These are phyloP conservation scores for Neodiprion pinetum DNA, from an alignment of 1,140 invertebrate genomes.

Conservation along the genomic window DNA sequence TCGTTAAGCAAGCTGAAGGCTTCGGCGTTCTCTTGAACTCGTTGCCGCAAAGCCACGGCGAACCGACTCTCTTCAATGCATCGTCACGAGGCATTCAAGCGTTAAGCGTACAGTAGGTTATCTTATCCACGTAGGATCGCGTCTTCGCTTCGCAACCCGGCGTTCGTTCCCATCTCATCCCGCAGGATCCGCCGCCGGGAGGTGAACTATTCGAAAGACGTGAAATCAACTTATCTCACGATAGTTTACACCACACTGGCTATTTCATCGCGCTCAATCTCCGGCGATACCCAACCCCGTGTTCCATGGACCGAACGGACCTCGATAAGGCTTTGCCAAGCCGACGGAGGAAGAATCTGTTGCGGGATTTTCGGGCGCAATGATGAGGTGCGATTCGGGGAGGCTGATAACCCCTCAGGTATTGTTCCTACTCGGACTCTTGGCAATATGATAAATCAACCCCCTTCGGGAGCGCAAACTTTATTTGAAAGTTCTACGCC, in stretches of 20 bases:
- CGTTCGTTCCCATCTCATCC: neutral
- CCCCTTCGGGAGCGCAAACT: neutral
- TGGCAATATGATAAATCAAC: neutral
- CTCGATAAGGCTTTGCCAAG: constrained; percentile 5
- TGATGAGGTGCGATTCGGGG: neutral
- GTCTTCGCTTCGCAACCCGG: neutral
- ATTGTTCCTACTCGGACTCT: neutral
- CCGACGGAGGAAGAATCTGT: neutral
- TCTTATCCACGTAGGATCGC: neutral
- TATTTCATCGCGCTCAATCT: neutral
- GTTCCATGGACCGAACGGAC: constrained; percentile 12
- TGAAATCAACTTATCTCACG: constrained; percentile 9
- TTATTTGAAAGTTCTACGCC: neutral
- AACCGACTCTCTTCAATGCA: neutral
- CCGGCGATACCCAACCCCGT: neutral
- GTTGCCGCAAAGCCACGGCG: too few species aligned
- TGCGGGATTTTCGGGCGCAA: neutral
- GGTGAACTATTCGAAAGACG: neutral
- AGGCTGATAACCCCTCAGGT: neutral
- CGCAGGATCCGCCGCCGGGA: neutral
- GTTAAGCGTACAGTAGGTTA: constrained; percentile 3
- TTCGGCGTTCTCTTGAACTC: neutral
- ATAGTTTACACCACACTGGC: constrained; percentile 17
- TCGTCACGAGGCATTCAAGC: constrained; percentile 7
- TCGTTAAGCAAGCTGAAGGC: neutral